Percentiles rank a stretch among this genome's conserved stretches.
phyloP scores from a whole-genome alignment of 1,140 invertebrate species.

The Neodiprion virginianus region DNA sequence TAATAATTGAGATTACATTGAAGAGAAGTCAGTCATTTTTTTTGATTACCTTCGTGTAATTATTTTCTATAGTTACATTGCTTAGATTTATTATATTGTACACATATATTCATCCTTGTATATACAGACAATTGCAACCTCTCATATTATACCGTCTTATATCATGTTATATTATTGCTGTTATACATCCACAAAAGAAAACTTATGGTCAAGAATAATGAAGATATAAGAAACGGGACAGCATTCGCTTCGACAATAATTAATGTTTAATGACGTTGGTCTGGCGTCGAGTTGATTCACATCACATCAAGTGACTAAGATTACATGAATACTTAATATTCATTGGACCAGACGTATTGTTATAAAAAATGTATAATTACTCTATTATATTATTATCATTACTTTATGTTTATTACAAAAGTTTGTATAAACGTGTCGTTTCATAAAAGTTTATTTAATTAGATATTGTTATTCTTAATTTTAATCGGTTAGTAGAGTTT shows the following conservation, averaged over 20 bases:
- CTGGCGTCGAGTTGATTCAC: background rate
- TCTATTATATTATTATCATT: slow-evolving; percentile 24
- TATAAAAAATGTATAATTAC: slow-evolving; percentile 27
- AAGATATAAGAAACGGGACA: background rate
- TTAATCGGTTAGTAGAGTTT: background rate
- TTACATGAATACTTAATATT: slow-evolving; percentile 41
- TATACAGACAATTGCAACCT: slow-evolving; percentile 2
- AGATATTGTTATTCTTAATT: slow-evolving; percentile 35
- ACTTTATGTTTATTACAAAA: slow-evolving; percentile 18
- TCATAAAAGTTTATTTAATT: slow-evolving; percentile 44
- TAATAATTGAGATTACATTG: background rate
- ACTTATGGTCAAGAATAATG: background rate
- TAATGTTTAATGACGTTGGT: background rate
- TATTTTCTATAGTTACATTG: background rate
- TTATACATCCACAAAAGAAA: background rate
- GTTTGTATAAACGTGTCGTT: slow-evolving; percentile 46
- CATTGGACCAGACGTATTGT: slow-evolving; percentile 35
- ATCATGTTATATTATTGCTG: background rate
- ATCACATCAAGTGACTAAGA: background rate
- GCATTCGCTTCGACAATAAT: background rate
- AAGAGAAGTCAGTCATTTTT: background rate
- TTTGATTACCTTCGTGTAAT: background rate
- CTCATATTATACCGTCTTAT: slow-evolving; percentile 2
- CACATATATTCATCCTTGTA: slow-evolving; percentile 8
- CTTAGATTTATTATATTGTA: slow-evolving; percentile 3